Evolutionary conservation across 2,888 invertebrate species (phyloP), one percentile per base, ranked within the genome.

Genomic region (Drosophila nr. perissopoda): DNA sequence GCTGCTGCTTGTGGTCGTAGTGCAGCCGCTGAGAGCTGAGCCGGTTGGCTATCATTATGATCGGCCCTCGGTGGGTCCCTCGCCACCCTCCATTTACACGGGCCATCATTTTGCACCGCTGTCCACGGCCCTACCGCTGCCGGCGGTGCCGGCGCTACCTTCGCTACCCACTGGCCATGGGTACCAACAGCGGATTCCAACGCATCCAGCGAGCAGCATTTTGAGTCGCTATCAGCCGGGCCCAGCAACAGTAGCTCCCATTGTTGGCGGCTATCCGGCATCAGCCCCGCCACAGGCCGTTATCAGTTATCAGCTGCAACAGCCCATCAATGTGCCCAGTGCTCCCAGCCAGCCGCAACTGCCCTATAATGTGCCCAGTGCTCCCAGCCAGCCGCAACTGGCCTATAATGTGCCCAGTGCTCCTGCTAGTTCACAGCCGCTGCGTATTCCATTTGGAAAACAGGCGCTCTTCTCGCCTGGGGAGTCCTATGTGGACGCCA

Each of bases 131-230:
- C 76, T 78, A 38, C 92, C 92, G 1, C 61, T 91, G 66, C 92
- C 92, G 4, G 88, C 92, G 4, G 83, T 92, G 42, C 93, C 92
- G 4, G 70, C 89, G 25, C 67, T 93, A 38, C 90, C 91, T 1
- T 70, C 90, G 29, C 66, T 92, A 52, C 92, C 92, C 40, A 92
- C 92, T 0, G 81, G 83, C 0, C 83, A 81, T 0, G 58, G n/a
- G 1, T 66, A 87, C 0, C 33, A 80, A n/a, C 79, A 83, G 1
- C 31, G 82, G 4, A 70, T 54, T 54, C 81, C 68, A 3, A 70
- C 91, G 38, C 69, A 60, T 34, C 73, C 76, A 13, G 51, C 57
- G 10, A 18, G 65, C 42, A 69, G 49, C 38, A 70, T 70, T 16
- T 33, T 86, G 18, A 80, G 61, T n/a, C 85, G 56, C 13, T 86